Base-by-base conservation (phyloP, 2,113 vertebrate genomes). In the Pionites leucogaster region DNA sequence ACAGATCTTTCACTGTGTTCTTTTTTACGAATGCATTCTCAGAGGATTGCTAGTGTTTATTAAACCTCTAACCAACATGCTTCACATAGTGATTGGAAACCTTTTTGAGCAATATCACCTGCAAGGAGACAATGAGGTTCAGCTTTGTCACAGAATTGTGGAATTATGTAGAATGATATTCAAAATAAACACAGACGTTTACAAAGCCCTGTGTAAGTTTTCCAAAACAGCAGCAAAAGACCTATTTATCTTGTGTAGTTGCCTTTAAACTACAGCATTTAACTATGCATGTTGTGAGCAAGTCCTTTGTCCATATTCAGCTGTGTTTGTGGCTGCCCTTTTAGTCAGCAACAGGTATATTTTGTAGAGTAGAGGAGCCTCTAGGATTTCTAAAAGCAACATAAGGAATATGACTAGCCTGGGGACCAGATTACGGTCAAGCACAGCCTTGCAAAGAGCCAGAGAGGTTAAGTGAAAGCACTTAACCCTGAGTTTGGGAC, bases 41-140 rank as follows among this genome's bases (percentile, higher is more conserved):
- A 96, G 89, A 86, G 81, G 78, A 93, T 92, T 96, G 91, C 53
- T 59, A 81, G 17, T 70, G 72, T 96, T 95, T 96, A 92, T 97
- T 97, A 82, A 93, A 87, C 85, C 95, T 96, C 75, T 72, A 47
- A 13, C 9, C 59, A 89, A 77, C 82, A 83, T 90, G 88, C 60
- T 92, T 95, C 74, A 86, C 91, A 81, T 88, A 91, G 47, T 67
- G 70, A 78, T 87, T 39, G 74, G 90, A 82, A 95, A 96, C 7
- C 35, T 92, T 82, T 97, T 90, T 94, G 46, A 93, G 81, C 33
- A 53, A 24, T 70, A 27, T 33, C 42, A 86, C 71, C 86, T 88
- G 42, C 22, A 91, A 65, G 60, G 63, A 89, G 13, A 17, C 55
- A 62, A 17, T 71, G 42, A 65, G 8, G 33, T 75, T 89, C 88